Evolutionary conservation across 2,888 invertebrate genomes (phyloP), one percentile per base, ranked within the genome.

Genomic region (Pecten maximus): DNA sequence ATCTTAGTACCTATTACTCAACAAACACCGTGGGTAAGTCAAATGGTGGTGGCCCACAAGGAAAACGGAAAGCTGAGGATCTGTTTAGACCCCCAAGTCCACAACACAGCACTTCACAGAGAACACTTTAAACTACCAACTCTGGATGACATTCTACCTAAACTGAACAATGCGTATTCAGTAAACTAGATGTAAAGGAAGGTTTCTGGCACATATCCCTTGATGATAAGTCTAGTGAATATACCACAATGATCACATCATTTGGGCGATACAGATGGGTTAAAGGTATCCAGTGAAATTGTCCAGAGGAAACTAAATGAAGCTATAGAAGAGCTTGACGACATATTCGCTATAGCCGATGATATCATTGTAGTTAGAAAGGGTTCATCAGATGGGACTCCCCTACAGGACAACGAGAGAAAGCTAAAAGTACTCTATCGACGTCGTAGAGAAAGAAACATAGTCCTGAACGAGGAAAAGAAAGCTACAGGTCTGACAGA

Each of bases 161-260:
- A 89, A 40, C 88, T 93, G 16, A 39, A 91, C n/a, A 92, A 92
- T 40, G 92, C 92, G 50, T 93, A 16, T 94, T 94, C 86, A 92
- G 89, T 44, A 93, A 93, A 87, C 88, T 93, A 8, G 93, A 93
- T 86, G 91, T 92, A 10, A 91, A 90, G 90, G 91, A 93, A 28
- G 93, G 91, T 35, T 93, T 89, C 87, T 94, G 93, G 92, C 93
- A 93, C 50, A 90, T 93, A 0, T 74, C 60, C n/a, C 88, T 94
- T 44, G 91, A 92, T 88, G 90, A 92, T 28, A 60, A 92, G 19
- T 92, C 91, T 4, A 92, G 93, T 88, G 6, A 54, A 40, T 88
- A 93, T 40, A 93, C 92, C 39, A 93, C 93, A 2, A 91, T 93
- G 92, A 93, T 92, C 16, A 93, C 94, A 40, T 93, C 92, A n/a